Conservation (phyloP, 2,113 vertebrate species). For the Gambusia holbrooki region DNA sequence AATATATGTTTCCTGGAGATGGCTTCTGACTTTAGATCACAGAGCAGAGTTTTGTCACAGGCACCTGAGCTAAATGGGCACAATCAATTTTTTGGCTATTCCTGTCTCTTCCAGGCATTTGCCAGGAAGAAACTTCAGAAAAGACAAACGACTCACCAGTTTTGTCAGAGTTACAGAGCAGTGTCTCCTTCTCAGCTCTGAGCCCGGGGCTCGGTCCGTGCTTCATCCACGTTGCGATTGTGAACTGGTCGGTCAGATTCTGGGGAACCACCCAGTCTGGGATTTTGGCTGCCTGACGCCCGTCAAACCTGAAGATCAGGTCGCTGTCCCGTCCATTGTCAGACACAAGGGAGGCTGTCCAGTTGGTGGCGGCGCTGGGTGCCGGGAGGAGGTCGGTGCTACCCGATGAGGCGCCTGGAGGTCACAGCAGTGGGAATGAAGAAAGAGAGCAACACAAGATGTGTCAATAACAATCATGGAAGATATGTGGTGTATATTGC, state of each 20-base stretch:
- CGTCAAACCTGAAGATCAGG: conserved; percentile 94
- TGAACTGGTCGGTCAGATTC: conserved; percentile 97
- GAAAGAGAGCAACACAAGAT: conserved; percentile 34
- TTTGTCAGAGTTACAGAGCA: conserved; percentile 98
- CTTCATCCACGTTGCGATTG: conserved; percentile 96
- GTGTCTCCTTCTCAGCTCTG: conserved; percentile 95
- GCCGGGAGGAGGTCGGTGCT: conserved; percentile 94
- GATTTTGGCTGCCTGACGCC: conserved; percentile 93
- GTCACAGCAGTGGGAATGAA: conserved; percentile 37
- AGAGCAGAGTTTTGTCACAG: background rate
- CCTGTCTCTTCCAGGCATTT: conserved; percentile 1
- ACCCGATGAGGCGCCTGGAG: conserved; percentile 91
- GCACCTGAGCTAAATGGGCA: background rate
- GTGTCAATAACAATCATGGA: conserved; percentile 61
- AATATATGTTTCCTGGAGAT: background rate
- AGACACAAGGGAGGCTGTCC: conserved; percentile 89
- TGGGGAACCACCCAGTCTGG: conserved; percentile 92
- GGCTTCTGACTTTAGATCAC: background rate
- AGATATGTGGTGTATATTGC: conserved; percentile 35
- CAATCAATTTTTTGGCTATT: conserved; percentile 2
- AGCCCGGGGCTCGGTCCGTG: conserved; percentile 93
- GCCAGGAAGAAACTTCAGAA: background rate
- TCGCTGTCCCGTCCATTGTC: conserved; percentile 87
- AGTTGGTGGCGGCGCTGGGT: conserved; percentile 87
- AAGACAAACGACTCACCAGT: conserved; percentile 83